Evolutionary conservation across 2,888 invertebrate species (phyloP).

Genomic region (Quadroppia sp.): DNA sequence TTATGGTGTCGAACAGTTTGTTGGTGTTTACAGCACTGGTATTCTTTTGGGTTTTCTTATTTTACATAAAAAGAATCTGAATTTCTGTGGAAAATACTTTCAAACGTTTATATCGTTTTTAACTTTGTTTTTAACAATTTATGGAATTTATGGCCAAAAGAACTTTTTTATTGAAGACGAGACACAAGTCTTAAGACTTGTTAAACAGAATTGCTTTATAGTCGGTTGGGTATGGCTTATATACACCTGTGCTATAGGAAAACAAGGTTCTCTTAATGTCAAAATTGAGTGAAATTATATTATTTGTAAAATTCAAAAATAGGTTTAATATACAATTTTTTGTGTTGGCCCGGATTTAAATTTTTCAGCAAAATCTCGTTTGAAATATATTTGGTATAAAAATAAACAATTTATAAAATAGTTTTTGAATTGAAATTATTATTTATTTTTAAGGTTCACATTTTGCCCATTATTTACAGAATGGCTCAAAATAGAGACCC

Average conservation of each 20-base stretch:
- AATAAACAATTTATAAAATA: no score
- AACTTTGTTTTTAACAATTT: neutral
- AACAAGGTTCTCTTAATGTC: neutral
- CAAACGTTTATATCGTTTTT: neutral
- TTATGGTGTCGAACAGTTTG: neutral
- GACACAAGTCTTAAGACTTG: neutral
- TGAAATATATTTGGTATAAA: neutral
- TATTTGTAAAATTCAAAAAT: neutral
- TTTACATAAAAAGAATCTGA: neutral
- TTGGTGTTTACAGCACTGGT: neutral
- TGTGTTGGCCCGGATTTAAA: neutral
- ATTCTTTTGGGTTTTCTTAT: neutral
- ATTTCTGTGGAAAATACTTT: no score
- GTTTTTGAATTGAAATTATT: neutral
- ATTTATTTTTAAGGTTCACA: neutral
- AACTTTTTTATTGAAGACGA: neutral
- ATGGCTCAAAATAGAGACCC: neutral
- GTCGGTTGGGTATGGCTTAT: neutral
- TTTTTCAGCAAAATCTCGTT: neutral
- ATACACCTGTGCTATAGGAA: neutral
- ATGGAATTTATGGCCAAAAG: neutral
- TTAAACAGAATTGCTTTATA: neutral
- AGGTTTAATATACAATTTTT: neutral
- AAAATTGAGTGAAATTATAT: neutral
- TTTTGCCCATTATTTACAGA: neutral